These are phyloP conservation scores for Chrysolina americana DNA, from an alignment of 2,888 invertebrate genomes.

Conservation along the genomic window DNA sequence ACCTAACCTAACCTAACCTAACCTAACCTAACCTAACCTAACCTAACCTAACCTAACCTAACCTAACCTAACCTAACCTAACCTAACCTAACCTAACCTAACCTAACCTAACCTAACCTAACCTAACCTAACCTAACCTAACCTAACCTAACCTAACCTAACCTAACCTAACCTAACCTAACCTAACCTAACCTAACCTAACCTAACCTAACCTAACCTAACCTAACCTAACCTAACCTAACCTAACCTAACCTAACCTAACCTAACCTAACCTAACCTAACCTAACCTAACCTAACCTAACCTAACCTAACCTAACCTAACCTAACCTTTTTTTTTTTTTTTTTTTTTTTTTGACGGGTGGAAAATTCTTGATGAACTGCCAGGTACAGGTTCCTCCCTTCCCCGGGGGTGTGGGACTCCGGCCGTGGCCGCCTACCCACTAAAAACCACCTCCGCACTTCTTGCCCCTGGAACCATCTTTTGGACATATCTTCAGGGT, in stretches of 20 bases:
- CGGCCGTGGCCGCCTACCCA: too few relatives aligned
- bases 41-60: conserved; percentile 50
- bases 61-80: conserved; percentile 48
- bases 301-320: conserved; percentile 28
- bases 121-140: conserved; percentile 5
- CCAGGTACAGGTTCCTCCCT: too few relatives aligned
- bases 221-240: conserved; percentile 11
- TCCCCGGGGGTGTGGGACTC: too few relatives aligned
- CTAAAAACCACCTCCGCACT: too few relatives aligned
- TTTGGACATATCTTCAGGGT: too few relatives aligned
- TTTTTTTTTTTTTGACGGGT: too few relatives aligned
- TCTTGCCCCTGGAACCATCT: too few relatives aligned
- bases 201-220: conserved; percentile 11
- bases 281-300: conserved; percentile 24
- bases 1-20: conserved; percentile 33
- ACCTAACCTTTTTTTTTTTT: too few relatives aligned
- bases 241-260: conserved; percentile 11
- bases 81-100: conserved; percentile 42
- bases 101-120: conserved; percentile 11
- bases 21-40: conserved; percentile 49
- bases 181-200: conserved; percentile 11
- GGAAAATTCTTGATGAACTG: too few relatives aligned
- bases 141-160: conserved; percentile 11
- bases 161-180: conserved; percentile 11
- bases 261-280: conserved; percentile 36